Evolutionary conservation across 2,113 vertebrate genomes (phyloP).

Genomic region (Anguilla rostrata): DNA sequence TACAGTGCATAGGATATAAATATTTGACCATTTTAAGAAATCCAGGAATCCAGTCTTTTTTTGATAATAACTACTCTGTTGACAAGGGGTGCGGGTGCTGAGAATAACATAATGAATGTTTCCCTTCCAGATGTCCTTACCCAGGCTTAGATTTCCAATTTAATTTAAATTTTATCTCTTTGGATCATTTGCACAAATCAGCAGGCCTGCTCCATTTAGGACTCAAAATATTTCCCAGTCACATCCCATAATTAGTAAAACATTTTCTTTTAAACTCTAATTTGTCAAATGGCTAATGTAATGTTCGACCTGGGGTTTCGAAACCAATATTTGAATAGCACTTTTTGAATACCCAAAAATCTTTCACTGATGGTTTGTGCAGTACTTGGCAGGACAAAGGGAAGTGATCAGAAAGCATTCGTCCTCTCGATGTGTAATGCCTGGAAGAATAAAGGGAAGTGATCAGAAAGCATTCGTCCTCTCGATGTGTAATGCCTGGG

Average conservation of each 20-base stretch:
- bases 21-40: neutral
- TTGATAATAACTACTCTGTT: neutral
- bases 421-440: neutral
- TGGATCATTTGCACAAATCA: constrained; percentile 22
- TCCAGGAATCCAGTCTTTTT: neutral
- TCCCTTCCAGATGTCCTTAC: constrained; percentile 8
- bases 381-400: neutral
- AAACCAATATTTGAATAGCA: neutral
- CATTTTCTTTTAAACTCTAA: neutral
- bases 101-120: constrained; percentile 15
- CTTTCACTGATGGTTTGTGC: neutral
- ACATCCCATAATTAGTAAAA: neutral
- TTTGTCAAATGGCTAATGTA: neutral
- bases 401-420: neutral
- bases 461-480: neutral
- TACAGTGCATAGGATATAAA: neutral
- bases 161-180: constrained; percentile 22
- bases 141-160: constrained; percentile 20
- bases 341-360: neutral
- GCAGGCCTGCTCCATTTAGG: constrained; percentile 1
- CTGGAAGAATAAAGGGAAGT: neutral
- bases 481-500: neutral
- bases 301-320: neutral
- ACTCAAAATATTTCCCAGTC: constrained; percentile 26
- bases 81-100: constrained; percentile 17